Base-by-base conservation (phyloP, 2,113 vertebrate genomes). In the Misgurnus anguillicaudatus region DNA sequence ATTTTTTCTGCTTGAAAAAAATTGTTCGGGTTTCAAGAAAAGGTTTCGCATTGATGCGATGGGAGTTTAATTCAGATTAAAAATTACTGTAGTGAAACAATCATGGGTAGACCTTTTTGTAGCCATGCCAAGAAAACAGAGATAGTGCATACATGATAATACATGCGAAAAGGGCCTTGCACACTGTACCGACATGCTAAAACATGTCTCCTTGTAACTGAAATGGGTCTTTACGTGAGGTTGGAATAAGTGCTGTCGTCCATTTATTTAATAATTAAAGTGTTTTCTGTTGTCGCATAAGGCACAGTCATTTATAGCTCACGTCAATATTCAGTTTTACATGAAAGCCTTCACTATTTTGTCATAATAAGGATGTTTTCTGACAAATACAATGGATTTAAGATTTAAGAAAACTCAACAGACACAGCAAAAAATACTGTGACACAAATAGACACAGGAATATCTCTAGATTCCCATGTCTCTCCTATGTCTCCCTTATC, bases 321-420 rank as follows among this genome's bases (percentile, higher is more conserved):
- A 14, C n/a, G 21, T 70, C 24, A 51, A 11, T 53, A 8, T 24
- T 66, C 17, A 3, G 47, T 36, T 24, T 17, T 61, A 13, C 9
- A 53, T 4, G 24, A 31, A 31, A n/a, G 51, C 21, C 19, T 8
- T 62, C 70, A 75, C 57, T 39, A 63, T 69, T 79, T 55, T 82
- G 70, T 82, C 81, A 77, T 2, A 75, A 62, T 13, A 47, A 47
- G 48, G 41, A n/a, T n/a, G n/a, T n/a, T n/a, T n/a, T n/a, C n/a
- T n/a, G n/a, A n/a, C n/a, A n/a, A n/a, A n/a, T 45, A 82, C 4
- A 61, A 5, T 38, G 48, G 3, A 68, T 36, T 24, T 21, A 9
- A 45, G 3, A 68, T 36, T 24, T 21, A 9, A 45, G 16, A 75
- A 72, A 83, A 2, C 71, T 47, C 0, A 83, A 76, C 24, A 80